Evolutionary conservation across 1,140 invertebrate genomes (phyloP), one percentile per base, ranked within the genome.

Genomic region (Anthonomus grandis): DNA sequence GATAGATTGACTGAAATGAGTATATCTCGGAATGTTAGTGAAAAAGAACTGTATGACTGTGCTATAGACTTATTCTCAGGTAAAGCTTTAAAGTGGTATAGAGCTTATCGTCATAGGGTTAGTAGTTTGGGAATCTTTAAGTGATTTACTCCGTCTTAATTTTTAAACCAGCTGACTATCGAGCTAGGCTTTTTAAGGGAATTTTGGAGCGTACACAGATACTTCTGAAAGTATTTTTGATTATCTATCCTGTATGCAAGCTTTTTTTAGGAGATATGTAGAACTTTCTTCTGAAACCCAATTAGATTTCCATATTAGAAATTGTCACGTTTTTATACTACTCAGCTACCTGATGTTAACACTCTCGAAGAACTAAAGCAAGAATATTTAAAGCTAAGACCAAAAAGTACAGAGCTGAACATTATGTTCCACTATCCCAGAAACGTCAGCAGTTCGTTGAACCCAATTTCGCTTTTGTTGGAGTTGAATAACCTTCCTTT

Each of bases 21-120:
- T 5, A 42, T 21, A 15, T 12, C 53, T 10, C 17, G 45, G 1
- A 13, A 27, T 13, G 31, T 48, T 34, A 34, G 23, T 9, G 25
- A 56, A 19, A n/a, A n/a, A 8, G 31, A 56, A 6, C 44, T 49
- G 4, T 48, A 19, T 25, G 53, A 49, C 13, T 51, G 9, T 4
- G 45, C 42, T 18, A 25, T 56, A 24, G 45, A 56, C 17, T 51
- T 47, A 15, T 53, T 53, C 17, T 41, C 37, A 12, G 41, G 41
- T 18, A 45, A 45, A 12, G 51, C 21, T 8, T n/a, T 44, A 3
- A 15, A 21, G 5, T 53, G 39, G 51, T 48, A n/a, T 24, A 55
- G 53, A 49, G 4, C 46, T 4, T 34, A 48, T 36, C 9, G 23
- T 6, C 4, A 25, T 23, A 4, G 46, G 17, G 27, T 48, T 17